Base-by-base conservation (phyloP, 2,888 invertebrate species). In the Pseudanteris insignis region DNA sequence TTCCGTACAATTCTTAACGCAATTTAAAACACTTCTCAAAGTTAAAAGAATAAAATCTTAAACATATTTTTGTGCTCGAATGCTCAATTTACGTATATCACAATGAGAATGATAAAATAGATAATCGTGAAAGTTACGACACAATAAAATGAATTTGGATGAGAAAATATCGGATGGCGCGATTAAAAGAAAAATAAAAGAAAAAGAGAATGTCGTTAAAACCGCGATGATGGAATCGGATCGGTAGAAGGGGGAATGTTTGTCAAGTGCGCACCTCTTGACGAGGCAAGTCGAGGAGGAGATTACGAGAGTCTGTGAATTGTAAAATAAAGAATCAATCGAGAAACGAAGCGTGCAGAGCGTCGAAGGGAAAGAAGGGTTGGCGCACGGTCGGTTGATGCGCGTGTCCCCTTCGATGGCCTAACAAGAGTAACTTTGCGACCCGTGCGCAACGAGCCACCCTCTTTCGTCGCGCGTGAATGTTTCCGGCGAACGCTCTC, bases 291-390 rank as follows among this genome's bases (percentile, higher is more conserved):
- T 50, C 43, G 43, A 59, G 44, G 14, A 38, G 43, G 47, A 46
- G 51, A 53, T 63, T 53, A 53, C 46, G 48, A 53, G 63, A 55
- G 61, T 58, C 59, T 59, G 63, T 64, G 65, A 57, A 75, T 77
- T 78, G 78, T 78, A 77, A 78, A 78, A 77, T 79, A 78, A 79
- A 79, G 78, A 79, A 79, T 79, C 77, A 77, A 78, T 78, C 68
- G 78, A 71, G 76, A 77, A 78, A 78, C 79, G 78, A 79, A 77
- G 77, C 78, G 74, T 76, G 73, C 66, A 2, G 26, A 6, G 6
- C 6, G 29, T 41, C 55, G 63, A 28, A 44, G 57, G 64, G 67
- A 64, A 67, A 67, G 60, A 67, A 71, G 73, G 64, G 69, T 44
- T 4, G 26, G 5, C 13, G 63, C 67, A 75, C 70, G 70, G 76